phyloP scores from a whole-genome alignment of 2,113 vertebrate species.

The Platysternon megacephalum region DNA sequence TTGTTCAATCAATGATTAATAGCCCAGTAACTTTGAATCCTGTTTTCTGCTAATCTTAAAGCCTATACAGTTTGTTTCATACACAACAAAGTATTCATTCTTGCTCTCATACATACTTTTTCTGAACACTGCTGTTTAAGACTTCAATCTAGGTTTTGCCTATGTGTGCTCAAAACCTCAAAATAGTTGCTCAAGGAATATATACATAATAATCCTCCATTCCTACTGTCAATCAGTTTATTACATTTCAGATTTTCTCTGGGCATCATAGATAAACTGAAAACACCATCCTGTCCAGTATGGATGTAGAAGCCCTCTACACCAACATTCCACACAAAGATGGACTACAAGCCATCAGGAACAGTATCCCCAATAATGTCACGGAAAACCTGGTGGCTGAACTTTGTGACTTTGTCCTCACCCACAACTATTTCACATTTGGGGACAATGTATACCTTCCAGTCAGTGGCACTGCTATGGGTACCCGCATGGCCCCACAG shows the following conservation, averaged over 20 bases:
- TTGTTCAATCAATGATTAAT: background rate
- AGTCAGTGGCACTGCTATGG: too few species aligned
- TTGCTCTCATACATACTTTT: background rate
- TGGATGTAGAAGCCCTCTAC: too few species aligned
- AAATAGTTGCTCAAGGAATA: background rate
- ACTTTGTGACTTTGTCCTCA: too few species aligned
- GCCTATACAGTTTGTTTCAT: background rate
- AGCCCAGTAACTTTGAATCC: background rate
- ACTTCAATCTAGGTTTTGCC: conserved; percentile 7
- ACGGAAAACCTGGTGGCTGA: too few species aligned
- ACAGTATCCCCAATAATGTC: too few species aligned
- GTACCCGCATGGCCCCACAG: too few species aligned
- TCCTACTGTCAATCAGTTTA: conserved; percentile 28
- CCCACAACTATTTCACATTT: too few species aligned
- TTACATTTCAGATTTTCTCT: conserved; percentile 49
- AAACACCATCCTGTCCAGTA: background rate
- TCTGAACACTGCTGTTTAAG: background rate
- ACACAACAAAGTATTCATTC: background rate
- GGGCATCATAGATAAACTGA: conserved; percentile 9
- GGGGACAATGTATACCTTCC: too few species aligned
- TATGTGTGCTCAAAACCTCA: conserved; percentile 1
- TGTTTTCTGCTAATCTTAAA: background rate
- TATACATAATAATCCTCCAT: conserved; percentile 13
- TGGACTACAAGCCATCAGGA: too few species aligned
- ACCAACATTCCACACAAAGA: too few species aligned